Base-by-base conservation (phyloP, 2,113 vertebrate genomes). In the Bufo gargarizans region DNA sequence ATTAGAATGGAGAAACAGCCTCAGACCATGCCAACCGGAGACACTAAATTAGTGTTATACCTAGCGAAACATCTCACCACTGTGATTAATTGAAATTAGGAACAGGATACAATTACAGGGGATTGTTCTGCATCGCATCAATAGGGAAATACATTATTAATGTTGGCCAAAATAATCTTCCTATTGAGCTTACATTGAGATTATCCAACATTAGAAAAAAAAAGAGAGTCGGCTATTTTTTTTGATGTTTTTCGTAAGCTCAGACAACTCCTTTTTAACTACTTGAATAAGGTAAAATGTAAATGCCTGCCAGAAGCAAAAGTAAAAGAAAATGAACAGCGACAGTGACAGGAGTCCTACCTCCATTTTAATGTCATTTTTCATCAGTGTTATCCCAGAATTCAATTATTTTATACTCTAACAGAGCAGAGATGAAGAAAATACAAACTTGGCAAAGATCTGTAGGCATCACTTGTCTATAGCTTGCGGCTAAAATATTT, bases 11-110 rank as follows among this genome's bases (percentile, higher is more conserved):
- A 82, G 59, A 49, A 82, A n/a, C 80, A 65, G 45, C 80, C 59
- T 20, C 19, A 43, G 81, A 83, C 61, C 81, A 67, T 13, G 80
- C 16, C 12, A n/a, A 12, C 59, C 2, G 45, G 47, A 63, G 45
- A 83, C 81, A 53, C 47, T 69, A 22, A 82, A 69, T 69, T 50
- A 53, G 11, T 50, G 81, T 67, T 33, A 49, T 50, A 49, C 59
- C 80, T 67, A 65, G 16, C 4, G 59, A 82, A 82, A 50, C 61
- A 86, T 86, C 84, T 10, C 72, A 86, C 65, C 33, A 78, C 17
- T 65, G 33, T 63, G 72, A 86, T 78, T 65, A 65, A 63, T 65
- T 61, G 4, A 61, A 61, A 61, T 77, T 10, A 59, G 71, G 19
- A 72, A 61, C 49, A 10, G 45, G 6, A 77, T 61, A n/a, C 84